A percentile compares a stretch with the other conserved stretches of the same genome.
Evolutionary conservation across 2,888 invertebrate species (phyloP).

Genomic region (Argyresthia albistria): DNA sequence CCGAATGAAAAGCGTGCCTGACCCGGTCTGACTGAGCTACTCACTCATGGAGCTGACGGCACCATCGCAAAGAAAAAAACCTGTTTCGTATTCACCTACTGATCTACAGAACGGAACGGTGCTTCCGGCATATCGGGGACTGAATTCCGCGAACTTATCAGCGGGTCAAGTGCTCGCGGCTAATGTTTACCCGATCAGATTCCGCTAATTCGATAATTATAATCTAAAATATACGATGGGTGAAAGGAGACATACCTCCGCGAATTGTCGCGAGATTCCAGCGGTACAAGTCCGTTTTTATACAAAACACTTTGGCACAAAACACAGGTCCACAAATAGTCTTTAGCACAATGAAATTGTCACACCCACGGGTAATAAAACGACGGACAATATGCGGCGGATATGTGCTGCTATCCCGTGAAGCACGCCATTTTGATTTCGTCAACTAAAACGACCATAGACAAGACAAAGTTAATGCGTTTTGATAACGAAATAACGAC

Average conservation of each 20-base stretch:
- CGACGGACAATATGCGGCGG: constrained; percentile 49
- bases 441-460: constrained; percentile 57
- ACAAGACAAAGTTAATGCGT: constrained; percentile 23
- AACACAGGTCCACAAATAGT: constrained; percentile 45
- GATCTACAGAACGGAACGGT: constrained; percentile 39
- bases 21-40: constrained; percentile 33
- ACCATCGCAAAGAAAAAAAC: constrained; percentile 32
- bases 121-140: constrained; percentile 35
- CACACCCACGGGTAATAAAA: constrained; percentile 38
- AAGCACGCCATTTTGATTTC: constrained; percentile 72
- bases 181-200: constrained; percentile 1
- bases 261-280: constrained; percentile 27
- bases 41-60: constrained; percentile 24
- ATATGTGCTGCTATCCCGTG: constrained; percentile 47
- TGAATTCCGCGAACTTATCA: constrained; percentile 13
- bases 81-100: constrained; percentile 54
- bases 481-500: too few relatives aligned
- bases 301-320: constrained; percentile 36
- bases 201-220: constrained; percentile 17
- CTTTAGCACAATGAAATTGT: constrained; percentile 39
- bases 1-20: constrained; percentile 34
- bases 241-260: constrained; percentile 68
- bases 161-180: neutral
- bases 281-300: constrained; percentile 25
- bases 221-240: constrained; percentile 48